These are phyloP conservation scores for Sebastes schlegelii DNA, from an alignment of 2,113 vertebrate species.

Conservation along the genomic window DNA sequence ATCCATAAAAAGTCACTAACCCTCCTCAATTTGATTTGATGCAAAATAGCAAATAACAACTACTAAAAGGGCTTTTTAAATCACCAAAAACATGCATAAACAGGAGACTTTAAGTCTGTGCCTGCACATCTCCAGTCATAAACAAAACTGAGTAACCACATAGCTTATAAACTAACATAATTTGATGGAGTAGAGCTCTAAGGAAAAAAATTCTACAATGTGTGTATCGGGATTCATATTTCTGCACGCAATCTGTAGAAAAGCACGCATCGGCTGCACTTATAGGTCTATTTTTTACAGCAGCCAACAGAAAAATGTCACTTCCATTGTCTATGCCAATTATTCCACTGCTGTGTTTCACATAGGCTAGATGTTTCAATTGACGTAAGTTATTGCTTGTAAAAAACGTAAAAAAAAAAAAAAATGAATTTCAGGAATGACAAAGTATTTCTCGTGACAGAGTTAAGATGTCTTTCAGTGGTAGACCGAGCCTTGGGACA, in stretches of 20 bases:
- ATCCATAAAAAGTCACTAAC: conserved; percentile 18
- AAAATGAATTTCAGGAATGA: not conserved
- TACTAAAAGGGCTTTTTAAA: not conserved
- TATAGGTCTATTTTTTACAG: conserved; percentile 13
- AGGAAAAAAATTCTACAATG: not conserved
- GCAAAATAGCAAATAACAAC: conserved; percentile 11
- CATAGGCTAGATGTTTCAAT: not conserved
- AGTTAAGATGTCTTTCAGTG: not conserved
- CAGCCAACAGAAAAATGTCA: conserved; percentile 26
- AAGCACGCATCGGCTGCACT: conserved; percentile 4
- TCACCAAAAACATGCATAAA: conserved; percentile 4
- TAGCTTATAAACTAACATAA: not conserved
- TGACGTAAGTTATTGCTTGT: not conserved
- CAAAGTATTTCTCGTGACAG: not conserved
- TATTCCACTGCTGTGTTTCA: conserved; percentile 1
- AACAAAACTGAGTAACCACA: conserved; percentile 21
- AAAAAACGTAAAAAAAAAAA: not conserved
- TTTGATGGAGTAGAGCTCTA: not conserved
- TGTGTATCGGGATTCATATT: conserved; percentile 24
- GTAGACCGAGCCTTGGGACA: not conserved
- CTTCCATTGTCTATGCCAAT: conserved; percentile 17
- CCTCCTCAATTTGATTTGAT: conserved; percentile 2
- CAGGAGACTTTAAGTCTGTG: not conserved
- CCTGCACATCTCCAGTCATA: conserved; percentile 10
- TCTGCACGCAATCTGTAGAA: conserved; percentile 30